Evolutionary conservation across 2,113 vertebrate species (phyloP), one percentile per base, ranked within the genome.

Genomic region (Propithecus coquereli): DNA sequence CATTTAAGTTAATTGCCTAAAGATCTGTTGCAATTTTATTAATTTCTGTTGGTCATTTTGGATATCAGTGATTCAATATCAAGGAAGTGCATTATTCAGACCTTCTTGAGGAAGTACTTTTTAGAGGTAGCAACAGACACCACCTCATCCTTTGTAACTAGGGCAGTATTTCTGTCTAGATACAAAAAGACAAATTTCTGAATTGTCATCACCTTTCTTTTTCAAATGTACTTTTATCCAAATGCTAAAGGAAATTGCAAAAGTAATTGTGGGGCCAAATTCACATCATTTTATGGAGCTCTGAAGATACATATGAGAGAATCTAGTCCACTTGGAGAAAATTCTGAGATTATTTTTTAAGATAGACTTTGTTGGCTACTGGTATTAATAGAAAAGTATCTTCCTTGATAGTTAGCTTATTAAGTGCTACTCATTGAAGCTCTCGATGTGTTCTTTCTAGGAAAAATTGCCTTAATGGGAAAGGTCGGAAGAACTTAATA

Each of bases 201-300:
- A 89, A 6, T 65, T 57, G 2, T 34, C 12, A 43, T 71, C 3
- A 57, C 45, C 17, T 87, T 27, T 68, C 4, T 76, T 81, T 23
- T 92, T 90, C 37, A 79, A 12, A 76, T n/a, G 13, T 84, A 8
- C 30, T 76, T 68, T 95, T 95, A 79, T 22, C 17, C 13, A 47
- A 50, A 86, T 90, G 82, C 34, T 88, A 50, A 92, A 94, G 57
- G 89, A 82, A 91, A 93, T 66, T 82, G 27, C n/a, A 73, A 73
- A 87, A 77, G 3, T 94, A 77, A 87, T 94, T 71, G 20, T 13
- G 50, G 14, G 17, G 17, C 4, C 18, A 82, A 81, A 86, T 87
- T 43, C 25, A 65, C 22, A 79, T 80, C 37, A 59, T 70, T 90
- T 94, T 52, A 8, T 90, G 57, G 23, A 92, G 73, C 54, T 87